Conservation (phyloP, 2,797 vertebrate species). For the Brachymystax lenok region DNA sequence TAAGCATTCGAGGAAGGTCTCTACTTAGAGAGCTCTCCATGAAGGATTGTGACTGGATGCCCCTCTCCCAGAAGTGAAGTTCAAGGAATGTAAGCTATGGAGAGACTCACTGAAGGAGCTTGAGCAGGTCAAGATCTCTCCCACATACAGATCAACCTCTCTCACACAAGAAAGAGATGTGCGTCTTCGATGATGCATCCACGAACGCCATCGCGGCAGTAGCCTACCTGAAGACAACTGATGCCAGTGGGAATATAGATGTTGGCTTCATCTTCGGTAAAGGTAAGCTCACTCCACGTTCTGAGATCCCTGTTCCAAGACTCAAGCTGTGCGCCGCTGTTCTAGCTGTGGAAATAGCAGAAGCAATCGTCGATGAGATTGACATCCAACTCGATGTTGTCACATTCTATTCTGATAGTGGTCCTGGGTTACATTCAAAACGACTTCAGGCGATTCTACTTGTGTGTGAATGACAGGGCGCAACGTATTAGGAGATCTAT, state of each 20-base stretch:
- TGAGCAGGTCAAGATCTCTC: neutral
- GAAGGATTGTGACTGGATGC: neutral
- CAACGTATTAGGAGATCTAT: too few relatives aligned
- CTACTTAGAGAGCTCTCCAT: neutral
- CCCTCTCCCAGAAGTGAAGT: neutral
- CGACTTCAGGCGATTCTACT: too few relatives aligned
- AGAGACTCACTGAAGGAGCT: too few relatives aligned
- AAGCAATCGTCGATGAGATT: neutral
- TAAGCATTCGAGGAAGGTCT: neutral
- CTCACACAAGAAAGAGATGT: slow-evolving; percentile 1
- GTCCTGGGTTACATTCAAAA: too few relatives aligned
- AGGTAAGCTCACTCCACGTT: neutral
- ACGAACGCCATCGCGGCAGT: neutral
- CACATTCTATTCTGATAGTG: too few relatives aligned
- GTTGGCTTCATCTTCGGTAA: neutral
- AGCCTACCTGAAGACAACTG: neutral
- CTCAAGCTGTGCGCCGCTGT: neutral
- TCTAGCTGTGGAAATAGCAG: neutral
- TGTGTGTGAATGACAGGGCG: too few relatives aligned
- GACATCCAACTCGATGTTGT: neutral
- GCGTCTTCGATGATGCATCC: neutral
- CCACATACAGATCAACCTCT: neutral
- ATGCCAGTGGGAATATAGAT: neutral
- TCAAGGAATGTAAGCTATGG: too few relatives aligned
- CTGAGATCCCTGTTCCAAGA: neutral